Base-by-base conservation (phyloP, 2,888 invertebrate genomes). In the Mystacides longicornis region DNA sequence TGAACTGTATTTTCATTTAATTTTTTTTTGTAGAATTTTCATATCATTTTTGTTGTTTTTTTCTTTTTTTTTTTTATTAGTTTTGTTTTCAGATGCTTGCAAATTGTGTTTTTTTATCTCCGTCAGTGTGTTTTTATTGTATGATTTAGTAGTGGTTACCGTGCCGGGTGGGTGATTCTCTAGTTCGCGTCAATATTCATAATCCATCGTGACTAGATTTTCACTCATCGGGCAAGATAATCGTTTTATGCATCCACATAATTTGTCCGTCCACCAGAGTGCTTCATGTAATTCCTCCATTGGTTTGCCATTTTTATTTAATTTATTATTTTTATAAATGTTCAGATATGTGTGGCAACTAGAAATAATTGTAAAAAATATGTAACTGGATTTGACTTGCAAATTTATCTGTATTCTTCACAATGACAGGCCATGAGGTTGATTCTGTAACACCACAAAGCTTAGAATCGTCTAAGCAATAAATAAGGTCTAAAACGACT, bases 151-250 rank as follows among this genome's bases (percentile, higher is more conserved):
- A 52, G 37, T 23, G 48, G n/a, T 59, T 56, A 56, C 54, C 69
- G 67, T 73, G 70, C 68, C 74, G 57, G 81, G 73, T 81, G 76
- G 69, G 80, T 79, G 77, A 68, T 72, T 71, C 63, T 79, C 75
- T 79, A 73, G 78, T 75, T 63, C 78, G 76, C 80, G 80, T 75
- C 65, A 61, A 14, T 5, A n/a, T n/a, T 19, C 20, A 7, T 45
- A 20, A 45, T 3, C 3, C 18, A 33, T 70, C 80, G 79, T 81
- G 81, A 81, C 81, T 81, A 81, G 81, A 81, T 81, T 79, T 79
- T 80, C 80, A 81, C 81, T 81, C 80, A 79, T 81, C 80, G 78
- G 77, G 72, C 66, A 75, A 69, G 73, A 64, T 60, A 63, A 65
- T 60, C 63, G 71, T 71, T 71, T n/a, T 73, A 71, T 64, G 37